Evolutionary conservation across 2,797 vertebrate genomes (phyloP).

Genomic region (Megalops cyprinoides): DNA sequence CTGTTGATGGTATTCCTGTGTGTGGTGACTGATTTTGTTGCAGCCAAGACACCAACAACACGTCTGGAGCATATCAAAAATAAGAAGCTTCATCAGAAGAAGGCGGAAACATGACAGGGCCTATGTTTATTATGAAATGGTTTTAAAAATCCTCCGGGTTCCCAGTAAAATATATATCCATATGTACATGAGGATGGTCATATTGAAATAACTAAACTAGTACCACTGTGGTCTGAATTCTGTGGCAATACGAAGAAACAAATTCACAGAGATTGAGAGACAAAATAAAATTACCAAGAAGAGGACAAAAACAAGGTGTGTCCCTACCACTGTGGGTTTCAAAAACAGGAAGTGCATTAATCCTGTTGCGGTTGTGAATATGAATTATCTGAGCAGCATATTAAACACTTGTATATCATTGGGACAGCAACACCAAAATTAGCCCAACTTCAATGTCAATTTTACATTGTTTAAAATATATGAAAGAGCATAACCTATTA

Average conservation of each 20-base stretch:
- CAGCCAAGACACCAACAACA: no score
- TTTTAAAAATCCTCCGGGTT: not conserved
- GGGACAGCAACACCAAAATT: not conserved
- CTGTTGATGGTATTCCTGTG: not conserved
- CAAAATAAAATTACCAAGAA: slow-evolving; percentile 90
- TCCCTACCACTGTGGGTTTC: not conserved
- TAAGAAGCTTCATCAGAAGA: no score
- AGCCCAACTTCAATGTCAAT: not conserved
- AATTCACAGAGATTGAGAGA: slow-evolving; percentile 89
- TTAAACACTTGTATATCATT: not conserved
- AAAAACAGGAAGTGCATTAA: no score
- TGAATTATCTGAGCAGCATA: not conserved
- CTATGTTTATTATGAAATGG: not conserved
- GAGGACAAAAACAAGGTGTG: slow-evolving; percentile 91
- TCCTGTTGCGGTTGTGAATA: not conserved
- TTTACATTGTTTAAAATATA: no score
- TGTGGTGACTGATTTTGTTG: slow-evolving; percentile 20
- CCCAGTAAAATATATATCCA: not conserved
- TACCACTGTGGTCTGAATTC: not conserved
- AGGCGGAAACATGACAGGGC: slow-evolving; percentile 48
- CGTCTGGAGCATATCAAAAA: no score
- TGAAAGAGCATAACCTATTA: not conserved
- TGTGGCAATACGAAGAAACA: slow-evolving; percentile 74
- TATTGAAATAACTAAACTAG: not conserved
- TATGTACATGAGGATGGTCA: not conserved